phyloP scores from a whole-genome alignment of 2,888 invertebrate genomes.

The Erebia epiphron region DNA sequence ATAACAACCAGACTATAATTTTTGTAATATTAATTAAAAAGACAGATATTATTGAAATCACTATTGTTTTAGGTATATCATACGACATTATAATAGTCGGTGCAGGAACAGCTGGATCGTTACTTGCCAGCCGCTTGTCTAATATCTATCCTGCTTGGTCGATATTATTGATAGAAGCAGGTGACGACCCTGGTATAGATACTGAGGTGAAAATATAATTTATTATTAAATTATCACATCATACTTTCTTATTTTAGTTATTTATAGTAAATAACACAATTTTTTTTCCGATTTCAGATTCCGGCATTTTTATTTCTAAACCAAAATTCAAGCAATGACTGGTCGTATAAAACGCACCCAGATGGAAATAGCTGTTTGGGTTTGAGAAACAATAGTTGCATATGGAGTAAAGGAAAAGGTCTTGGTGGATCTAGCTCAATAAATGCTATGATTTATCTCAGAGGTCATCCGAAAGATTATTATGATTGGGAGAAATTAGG shows the following conservation, averaged over 20 bases:
- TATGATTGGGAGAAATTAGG: constrained; percentile 80
- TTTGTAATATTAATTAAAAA: neutral
- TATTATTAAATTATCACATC: neutral
- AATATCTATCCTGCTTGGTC: constrained; percentile 49
- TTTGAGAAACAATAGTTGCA: constrained; percentile 59
- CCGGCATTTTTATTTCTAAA: constrained; percentile 59
- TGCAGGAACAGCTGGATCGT: constrained; percentile 81
- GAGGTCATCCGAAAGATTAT: constrained; percentile 81
- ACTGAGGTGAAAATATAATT: constrained; percentile 60
- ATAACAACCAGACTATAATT: too few species aligned
- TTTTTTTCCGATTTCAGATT: constrained; percentile 50
- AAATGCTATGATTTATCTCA: constrained; percentile 84
- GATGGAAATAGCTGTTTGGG: constrained; percentile 62
- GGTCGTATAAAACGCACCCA: constrained; percentile 78
- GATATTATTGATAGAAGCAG: constrained; percentile 75
- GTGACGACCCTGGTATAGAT: constrained; percentile 69
- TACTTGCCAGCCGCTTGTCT: constrained; percentile 73
- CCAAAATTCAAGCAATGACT: constrained; percentile 68
- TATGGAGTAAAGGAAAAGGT: constrained; percentile 86
- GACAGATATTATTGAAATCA: neutral
- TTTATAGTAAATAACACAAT: neutral
- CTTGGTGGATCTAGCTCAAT: constrained; percentile 84
- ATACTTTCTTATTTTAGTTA: neutral
- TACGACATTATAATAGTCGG: constrained; percentile 80
- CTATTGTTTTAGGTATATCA: constrained; percentile 46